Base-by-base conservation (phyloP, 1,140 invertebrate genomes). In the Penaeus vannamei region DNA sequence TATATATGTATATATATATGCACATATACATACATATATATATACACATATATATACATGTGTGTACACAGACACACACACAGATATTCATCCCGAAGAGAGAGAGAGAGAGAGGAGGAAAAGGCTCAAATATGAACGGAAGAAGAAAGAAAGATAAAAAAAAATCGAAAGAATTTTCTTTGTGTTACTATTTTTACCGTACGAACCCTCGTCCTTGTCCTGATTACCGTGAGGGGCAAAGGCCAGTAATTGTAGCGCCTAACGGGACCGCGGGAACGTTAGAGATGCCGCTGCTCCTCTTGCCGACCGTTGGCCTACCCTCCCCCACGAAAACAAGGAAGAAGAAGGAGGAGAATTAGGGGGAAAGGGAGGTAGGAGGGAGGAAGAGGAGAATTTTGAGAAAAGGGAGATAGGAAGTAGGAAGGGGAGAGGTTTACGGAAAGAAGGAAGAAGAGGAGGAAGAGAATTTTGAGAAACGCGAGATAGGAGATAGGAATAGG, bases 21-120 rank as follows among this genome's bases (percentile, higher is more conserved):
- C 36, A 36, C 36, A 19, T 79, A 19, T 79, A 19, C 36, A 19
- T 79, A 19, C 36, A 42, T 79, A 42, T 79, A 42, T 79, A 79
- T 79, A 79, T 79, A 79, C 36, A 79, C 36, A 79, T 26, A 79
- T 26, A 79, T 26, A 79, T 26, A 79, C 7, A 79, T 26, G 36
- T 26, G 36, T 26, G n/a, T 26, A 79, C 7, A 42, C 8, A 79
- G 2, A 42, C 36, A 79, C 42, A 36, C 42, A 36, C 42, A 36
- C 42, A 79, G 42, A 2, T 79, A 79, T 79, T 42, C 42, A 79
- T 79, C 26, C 3, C 76, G 8, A 36, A 79, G 8, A 8, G 29
- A 36, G 8, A 17, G 36, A 79, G 29, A 79, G 36, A 79, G 12
- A 53, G 53, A 53, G 53, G 14, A 17, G 53, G 2, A 53, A 53